Evolutionary conservation across 2,888 invertebrate genomes (phyloP).

Genomic region (Oligia fasciuncula): DNA sequence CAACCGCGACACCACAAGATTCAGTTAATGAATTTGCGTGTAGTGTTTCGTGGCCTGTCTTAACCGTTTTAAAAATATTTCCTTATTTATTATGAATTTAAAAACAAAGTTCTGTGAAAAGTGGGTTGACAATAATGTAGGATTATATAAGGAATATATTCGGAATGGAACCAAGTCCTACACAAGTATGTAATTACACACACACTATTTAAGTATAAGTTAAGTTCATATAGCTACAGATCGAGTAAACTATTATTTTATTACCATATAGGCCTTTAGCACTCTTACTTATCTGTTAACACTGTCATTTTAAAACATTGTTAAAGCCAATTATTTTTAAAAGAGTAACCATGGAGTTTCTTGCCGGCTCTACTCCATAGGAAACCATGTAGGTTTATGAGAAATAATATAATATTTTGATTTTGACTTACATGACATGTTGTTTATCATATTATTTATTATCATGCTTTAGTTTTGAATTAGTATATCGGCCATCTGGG

Average conservation of each 20-base stretch:
- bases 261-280: background rate
- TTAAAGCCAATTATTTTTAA: background rate
- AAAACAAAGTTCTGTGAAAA: conserved; percentile 70
- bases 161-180: conserved; percentile 43
- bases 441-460: background rate
- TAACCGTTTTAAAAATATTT: conserved; percentile 44
- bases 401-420: background rate
- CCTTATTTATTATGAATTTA: conserved; percentile 53
- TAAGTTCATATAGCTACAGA: background rate
- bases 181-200: conserved; percentile 59
- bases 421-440: background rate
- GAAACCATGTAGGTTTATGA: background rate
- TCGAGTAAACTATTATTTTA: background rate
- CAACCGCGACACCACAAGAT: conserved; percentile 62
- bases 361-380: background rate
- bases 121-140: conserved; percentile 69
- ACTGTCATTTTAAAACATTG: background rate
- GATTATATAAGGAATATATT: conserved; percentile 55
- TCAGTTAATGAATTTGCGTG: conserved; percentile 70
- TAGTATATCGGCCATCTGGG: background rate
- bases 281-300: background rate
- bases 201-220: background rate
- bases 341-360: background rate
- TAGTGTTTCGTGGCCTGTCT: conserved; percentile 61
- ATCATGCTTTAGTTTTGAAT: background rate